Conservation (phyloP, 1,140 invertebrate genomes). For the Propsilocerus akamusi region DNA sequence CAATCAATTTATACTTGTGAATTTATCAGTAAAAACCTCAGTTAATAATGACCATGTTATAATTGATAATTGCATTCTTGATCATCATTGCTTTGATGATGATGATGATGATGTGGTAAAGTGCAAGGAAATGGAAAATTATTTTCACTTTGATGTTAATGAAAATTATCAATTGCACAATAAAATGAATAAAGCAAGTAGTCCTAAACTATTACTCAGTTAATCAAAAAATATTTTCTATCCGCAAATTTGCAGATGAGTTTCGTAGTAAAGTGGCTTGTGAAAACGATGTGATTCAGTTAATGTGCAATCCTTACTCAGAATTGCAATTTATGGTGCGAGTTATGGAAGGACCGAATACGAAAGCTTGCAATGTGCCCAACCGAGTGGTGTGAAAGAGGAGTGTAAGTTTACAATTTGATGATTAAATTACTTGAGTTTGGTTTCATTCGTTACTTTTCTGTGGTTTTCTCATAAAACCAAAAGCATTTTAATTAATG, state of each 20-base stretch:
- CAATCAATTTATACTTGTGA: no score
- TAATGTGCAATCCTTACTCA: constrained; percentile 61
- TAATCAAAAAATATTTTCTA: no score
- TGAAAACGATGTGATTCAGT: constrained; percentile 68
- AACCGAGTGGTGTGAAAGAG: constrained; percentile 63
- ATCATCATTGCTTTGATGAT: no score
- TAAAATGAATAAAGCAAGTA: no score
- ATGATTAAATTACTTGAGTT: background rate
- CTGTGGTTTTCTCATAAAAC: background rate
- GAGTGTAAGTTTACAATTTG: constrained; percentile 48
- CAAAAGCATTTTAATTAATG: background rate
- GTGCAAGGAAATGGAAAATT: no score
- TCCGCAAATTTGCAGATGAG: constrained; percentile 69
- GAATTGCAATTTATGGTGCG: constrained; percentile 79
- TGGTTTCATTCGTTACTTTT: background rate
- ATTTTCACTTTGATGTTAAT: no score
- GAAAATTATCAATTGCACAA: no score
- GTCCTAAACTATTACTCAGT: no score
- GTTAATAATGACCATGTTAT: no score
- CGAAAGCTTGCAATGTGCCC: constrained; percentile 74
- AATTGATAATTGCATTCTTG: no score
- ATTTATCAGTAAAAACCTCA: no score
- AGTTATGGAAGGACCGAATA: constrained; percentile 76
- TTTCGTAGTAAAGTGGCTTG: constrained; percentile 81
- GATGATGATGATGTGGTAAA: no score